Base-by-base conservation (phyloP, 23 tunicate genomes). In the Clavelina lepadiformis region DNA sequence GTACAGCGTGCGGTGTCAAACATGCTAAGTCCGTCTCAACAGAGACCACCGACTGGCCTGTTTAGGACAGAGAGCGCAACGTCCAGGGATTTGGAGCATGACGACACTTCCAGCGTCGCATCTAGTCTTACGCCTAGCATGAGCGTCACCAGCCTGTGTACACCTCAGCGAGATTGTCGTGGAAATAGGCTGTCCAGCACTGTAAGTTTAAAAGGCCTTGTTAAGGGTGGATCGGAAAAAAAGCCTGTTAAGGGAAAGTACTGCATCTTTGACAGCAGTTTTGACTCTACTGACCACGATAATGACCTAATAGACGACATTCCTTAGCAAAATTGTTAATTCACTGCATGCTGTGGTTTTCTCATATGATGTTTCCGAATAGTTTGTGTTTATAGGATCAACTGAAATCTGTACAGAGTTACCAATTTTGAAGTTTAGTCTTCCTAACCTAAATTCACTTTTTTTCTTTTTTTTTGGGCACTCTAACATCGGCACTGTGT, bases 111-210 rank as follows among this genome's bases (percentile, higher is more conserved):
- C 31, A 44, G 68, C 31, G 57, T 61, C 34, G n/a, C 72, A 5
- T 52, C 82, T 4, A 74, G 76, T 4, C 79, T 81, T 3, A 89
- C 97, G 11, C 97, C 89, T 2, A 72, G 88, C 57, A 81, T 89
- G 83, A 89, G 97, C 47, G 79, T 89, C 18, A 69, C 73, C 3
- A 89, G 83, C 56, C 57, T 89, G 36, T 77, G 85, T 38, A 77
- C 85, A 1, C 86, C 86, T 0, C 82, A 77, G 51, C 51, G 72
- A 15, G 72, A 86, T 8, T 26, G 73, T 36, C 36, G 72, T 5
- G 57, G 46, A 45, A 58, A 33, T 37, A 41, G 83, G 30, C 38
- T 75, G 37, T 61, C 83, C 33, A 75, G 88, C 55, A 63, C 89
- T 0, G n/a, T 89, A 2, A 77, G 85, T 28, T 45, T 86, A 20